Evolutionary conservation across 2,113 vertebrate genomes (phyloP), one percentile per base, ranked within the genome.

Genomic region (Caranx melampygus): DNA sequence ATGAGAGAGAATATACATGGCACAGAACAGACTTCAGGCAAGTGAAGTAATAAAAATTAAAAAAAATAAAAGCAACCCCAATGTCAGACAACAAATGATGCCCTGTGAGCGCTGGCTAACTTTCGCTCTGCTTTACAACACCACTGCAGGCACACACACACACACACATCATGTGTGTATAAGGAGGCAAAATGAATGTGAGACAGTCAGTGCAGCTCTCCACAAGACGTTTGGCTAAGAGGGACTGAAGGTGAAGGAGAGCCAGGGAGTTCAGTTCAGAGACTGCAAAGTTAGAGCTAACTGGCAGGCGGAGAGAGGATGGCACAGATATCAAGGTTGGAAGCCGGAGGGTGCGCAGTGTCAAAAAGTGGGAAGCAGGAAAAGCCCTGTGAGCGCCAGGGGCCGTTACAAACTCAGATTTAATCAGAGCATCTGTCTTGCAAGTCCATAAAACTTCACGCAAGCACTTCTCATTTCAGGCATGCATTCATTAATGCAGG

Each of bases 401-500:
- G 89, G 84, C 70, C 66, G 51, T 59, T 75, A 75, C 58, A 61
- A 49, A 31, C 74, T 67, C 64, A 49, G 72, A 86, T 90, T 89
- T 89, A 92, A 90, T 91, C 88, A 89, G 67, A 84, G 64, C 82
- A 87, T 85, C 90, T 87, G 82, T 88, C 79, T 86, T 35, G 54
- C 71, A 81, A 87, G 84, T 86, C 86, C 51, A 88, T 90, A 83
- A 91, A 87, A 88, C 75, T 83, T 89, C 73, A 89, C 79, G 83
- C 72, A 78, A 49, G 70, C 76, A 33, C 49, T 84, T 82, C 54
- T 67, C 62, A 64, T 82, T 72, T 78, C 60, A 64, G 33, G 61
- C 60, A 74, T 67, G 55, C 62, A 74, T 77, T 86, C 74, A 87
- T 88, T 82, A 62, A 64, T 26, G 49, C 55, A 59, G 59, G 31